phyloP scores from a whole-genome alignment of 2,888 invertebrate genomes.

The Rutpela maculata region DNA sequence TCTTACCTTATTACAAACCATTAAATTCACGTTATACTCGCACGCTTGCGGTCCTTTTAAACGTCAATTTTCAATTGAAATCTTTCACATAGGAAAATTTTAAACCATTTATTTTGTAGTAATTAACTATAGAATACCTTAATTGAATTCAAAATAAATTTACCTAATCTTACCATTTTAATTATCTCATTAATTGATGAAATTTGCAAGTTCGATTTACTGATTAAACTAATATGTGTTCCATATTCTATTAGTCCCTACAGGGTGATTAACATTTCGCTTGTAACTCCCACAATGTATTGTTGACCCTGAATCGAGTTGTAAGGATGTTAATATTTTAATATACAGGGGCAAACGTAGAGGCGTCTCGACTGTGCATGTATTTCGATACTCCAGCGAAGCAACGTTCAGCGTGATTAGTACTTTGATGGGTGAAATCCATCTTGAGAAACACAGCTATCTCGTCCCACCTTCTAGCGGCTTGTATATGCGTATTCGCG shows the following conservation, averaged over 20 bases:
- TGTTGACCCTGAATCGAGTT: no score
- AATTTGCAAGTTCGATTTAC: slow-evolving; percentile 16
- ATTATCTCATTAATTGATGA: slow-evolving; percentile 1
- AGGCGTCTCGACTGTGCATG: no score
- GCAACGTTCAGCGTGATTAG: no score
- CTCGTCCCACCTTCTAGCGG: no score
- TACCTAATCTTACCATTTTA: slow-evolving; percentile 18
- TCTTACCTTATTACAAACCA: slow-evolving; percentile 51
- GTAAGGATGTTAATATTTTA: no score
- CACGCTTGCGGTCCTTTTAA: slow-evolving; percentile 19
- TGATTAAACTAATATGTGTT: slow-evolving; percentile 2
- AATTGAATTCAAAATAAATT: slow-evolving; percentile 24
- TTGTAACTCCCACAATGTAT: no score
- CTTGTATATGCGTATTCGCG: no score
- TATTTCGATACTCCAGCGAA: no score
- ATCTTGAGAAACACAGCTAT: no score
- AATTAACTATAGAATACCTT: slow-evolving; percentile 11
- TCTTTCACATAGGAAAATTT: slow-evolving; percentile 10
- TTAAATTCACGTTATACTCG: slow-evolving; percentile 40
- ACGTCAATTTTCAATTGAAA: slow-evolving; percentile 30
- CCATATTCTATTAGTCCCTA: neutral
- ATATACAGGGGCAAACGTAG: no score
- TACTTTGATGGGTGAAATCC: no score
- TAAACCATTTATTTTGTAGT: slow-evolving; percentile 11
- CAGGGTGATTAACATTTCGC: no score